Evolutionary conservation across 37 sponge, comb jelly and placozoan species (phyloP).

Genomic region (Hexactinellida sp.): DNA sequence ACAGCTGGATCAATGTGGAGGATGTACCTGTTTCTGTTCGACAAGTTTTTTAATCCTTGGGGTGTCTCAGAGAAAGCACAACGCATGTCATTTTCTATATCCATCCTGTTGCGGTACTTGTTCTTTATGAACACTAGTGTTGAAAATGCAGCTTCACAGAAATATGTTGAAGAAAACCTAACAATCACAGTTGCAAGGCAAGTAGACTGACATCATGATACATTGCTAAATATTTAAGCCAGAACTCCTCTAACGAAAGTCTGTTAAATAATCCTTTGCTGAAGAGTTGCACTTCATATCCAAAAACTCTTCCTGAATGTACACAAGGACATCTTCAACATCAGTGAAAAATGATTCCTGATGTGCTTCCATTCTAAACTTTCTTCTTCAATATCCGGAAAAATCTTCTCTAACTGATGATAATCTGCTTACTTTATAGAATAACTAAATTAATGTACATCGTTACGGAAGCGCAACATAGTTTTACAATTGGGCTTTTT

Average conservation of each 20-base stretch:
- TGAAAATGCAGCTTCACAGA: slow-evolving; percentile 13
- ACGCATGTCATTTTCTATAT: slow-evolving; percentile 5
- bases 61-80: slow-evolving; percentile 15
- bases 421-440: too few species aligned
- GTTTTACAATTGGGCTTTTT: too few species aligned
- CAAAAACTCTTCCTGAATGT: slow-evolving; percentile 1
- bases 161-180: slow-evolving; percentile 12
- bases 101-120: slow-evolving; percentile 9
- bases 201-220: neutral
- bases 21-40: slow-evolving; percentile 6
- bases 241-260: neutral
- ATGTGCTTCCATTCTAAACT: neutral
- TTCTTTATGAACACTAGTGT: slow-evolving; percentile 16
- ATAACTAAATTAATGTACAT: too few species aligned
- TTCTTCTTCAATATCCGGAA: slow-evolving; percentile 12
- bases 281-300: slow-evolving; percentile 3
- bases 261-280: neutral
- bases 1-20: neutral
- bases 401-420: too few species aligned
- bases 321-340: neutral
- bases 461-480: too few species aligned
- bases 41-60: slow-evolving; percentile 8
- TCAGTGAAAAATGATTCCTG: neutral
- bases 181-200: neutral
- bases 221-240: neutral